Conservation (phyloP, 2,113 vertebrate species). For the Tychaedon coryphoeus region DNA sequence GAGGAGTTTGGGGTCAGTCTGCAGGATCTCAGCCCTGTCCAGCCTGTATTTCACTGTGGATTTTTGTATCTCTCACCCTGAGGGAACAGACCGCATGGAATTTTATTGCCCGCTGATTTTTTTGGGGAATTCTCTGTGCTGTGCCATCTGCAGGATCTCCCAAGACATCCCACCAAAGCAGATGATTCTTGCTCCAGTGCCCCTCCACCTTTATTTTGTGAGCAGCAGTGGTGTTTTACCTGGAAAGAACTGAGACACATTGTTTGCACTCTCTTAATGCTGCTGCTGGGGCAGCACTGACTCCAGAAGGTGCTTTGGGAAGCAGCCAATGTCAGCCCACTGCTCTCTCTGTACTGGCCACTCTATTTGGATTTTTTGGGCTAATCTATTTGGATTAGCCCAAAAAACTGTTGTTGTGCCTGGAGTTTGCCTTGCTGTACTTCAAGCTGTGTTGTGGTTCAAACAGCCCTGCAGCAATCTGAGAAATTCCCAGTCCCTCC, state of each 20-base stretch:
- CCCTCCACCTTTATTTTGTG: neutral
- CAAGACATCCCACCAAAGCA: neutral
- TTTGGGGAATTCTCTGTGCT: neutral
- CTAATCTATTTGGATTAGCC: neutral
- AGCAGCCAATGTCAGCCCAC: neutral
- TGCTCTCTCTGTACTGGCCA: neutral
- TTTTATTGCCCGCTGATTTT: neutral
- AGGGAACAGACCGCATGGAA: neutral
- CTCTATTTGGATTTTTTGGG: too few relatives aligned
- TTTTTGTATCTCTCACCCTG: neutral
- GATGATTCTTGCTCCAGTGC: neutral
- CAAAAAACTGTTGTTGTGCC: neutral
- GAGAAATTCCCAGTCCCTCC: neutral
- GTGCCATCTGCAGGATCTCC: neutral
- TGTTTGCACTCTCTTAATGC: neutral
- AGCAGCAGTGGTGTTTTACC: neutral
- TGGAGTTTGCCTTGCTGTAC: neutral
- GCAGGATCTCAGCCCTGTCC: neutral
- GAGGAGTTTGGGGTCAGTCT: neutral
- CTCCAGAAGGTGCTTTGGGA: neutral
- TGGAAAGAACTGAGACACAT: rapidly evolving
- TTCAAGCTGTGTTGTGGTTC: neutral
- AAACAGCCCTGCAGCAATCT: neutral
- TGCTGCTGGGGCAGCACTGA: neutral
- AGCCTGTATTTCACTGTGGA: neutral